phyloP scores from a whole-genome alignment of 2,888 invertebrate genomes.

The Drosophila infuscata region DNA sequence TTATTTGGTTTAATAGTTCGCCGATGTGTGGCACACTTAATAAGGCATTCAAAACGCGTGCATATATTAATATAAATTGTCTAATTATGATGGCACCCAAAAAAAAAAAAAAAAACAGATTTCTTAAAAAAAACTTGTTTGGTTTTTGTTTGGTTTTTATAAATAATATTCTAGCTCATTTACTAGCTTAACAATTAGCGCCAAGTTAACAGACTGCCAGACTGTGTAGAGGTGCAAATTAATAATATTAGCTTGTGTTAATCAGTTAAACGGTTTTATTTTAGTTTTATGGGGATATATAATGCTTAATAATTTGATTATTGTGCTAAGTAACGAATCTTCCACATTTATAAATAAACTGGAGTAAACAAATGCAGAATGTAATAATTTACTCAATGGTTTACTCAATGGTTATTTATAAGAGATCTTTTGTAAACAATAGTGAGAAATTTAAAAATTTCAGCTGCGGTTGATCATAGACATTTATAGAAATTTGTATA shows the following conservation, averaged over 20 bases:
- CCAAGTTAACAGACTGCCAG: neutral
- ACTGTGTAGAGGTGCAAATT: constrained; percentile 13
- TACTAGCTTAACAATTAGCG: constrained; percentile 25
- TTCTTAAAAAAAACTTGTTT: constrained; percentile 25
- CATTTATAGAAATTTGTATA: neutral
- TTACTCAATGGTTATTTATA: neutral
- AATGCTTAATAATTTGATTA: neutral
- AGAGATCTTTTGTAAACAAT: neutral
- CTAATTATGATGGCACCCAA: constrained; percentile 10
- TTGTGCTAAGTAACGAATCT: neutral
- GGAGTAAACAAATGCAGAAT: neutral
- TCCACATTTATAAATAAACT: neutral
- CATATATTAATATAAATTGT: constrained; percentile 69
- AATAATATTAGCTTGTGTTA: neutral
- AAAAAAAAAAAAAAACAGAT: constrained; percentile 3
- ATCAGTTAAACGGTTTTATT: neutral
- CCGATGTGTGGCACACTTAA: constrained; percentile 17
- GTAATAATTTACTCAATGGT: neutral
- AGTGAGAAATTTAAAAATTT: neutral
- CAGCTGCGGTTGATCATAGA: neutral
- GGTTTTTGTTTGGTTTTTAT: constrained; percentile 5
- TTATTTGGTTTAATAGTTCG: constrained; percentile 12
- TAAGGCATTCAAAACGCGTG: constrained; percentile 71
- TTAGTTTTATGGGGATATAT: neutral
- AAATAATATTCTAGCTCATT: neutral